These are phyloP conservation scores for Astropecten irregularis DNA, from an alignment of 53 echinoderm and acorn worm genomes.

Conservation along the genomic window DNA sequence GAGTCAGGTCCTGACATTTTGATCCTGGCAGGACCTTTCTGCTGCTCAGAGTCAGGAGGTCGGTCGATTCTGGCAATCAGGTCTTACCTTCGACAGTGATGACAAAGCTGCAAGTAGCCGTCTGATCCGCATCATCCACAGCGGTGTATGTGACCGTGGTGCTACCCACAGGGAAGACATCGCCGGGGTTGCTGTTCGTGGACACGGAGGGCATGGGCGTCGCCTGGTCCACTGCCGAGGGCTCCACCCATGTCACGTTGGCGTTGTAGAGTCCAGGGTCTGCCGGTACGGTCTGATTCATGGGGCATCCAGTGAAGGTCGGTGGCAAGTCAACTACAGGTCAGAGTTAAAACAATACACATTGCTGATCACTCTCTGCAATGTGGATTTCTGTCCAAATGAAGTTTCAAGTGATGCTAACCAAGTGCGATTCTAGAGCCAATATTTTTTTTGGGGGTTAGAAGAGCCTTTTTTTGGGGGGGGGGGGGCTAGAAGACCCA, in stretches of 20 bases:
- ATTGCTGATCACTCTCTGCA: no score
- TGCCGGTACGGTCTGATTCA: slow-evolving; percentile 21
- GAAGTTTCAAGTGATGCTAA: no score
- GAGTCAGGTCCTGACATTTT: no score
- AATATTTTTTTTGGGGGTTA: no score
- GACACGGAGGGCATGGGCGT: slow-evolving; percentile 15
- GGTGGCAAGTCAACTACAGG: slow-evolving; percentile 65
- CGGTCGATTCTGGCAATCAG: no score
- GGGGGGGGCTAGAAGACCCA: no score
- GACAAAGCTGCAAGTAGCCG: slow-evolving; percentile 1
- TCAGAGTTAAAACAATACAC: not conserved
- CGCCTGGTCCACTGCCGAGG: slow-evolving; percentile 51
- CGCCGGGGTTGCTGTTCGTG: slow-evolving; percentile 31
- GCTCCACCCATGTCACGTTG: slow-evolving; percentile 23
- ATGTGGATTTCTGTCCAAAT: no score
- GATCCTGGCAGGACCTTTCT: no score
- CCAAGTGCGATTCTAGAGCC: no score
- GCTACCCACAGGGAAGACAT: slow-evolving; percentile 34
- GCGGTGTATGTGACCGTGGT: slow-evolving; percentile 60
- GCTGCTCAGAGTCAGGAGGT: no score
- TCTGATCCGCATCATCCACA: slow-evolving; percentile 1
- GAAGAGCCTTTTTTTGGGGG: no score
- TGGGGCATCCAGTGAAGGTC: slow-evolving; percentile 48
- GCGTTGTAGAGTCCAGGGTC: slow-evolving; percentile 29
- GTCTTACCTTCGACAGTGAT: slow-evolving; percentile 1